A percentile compares a stretch with the other conserved stretches of the same genome.
Conservation (phyloP, 2,888 invertebrate genomes). For the Drosophila niveifrons region DNA sequence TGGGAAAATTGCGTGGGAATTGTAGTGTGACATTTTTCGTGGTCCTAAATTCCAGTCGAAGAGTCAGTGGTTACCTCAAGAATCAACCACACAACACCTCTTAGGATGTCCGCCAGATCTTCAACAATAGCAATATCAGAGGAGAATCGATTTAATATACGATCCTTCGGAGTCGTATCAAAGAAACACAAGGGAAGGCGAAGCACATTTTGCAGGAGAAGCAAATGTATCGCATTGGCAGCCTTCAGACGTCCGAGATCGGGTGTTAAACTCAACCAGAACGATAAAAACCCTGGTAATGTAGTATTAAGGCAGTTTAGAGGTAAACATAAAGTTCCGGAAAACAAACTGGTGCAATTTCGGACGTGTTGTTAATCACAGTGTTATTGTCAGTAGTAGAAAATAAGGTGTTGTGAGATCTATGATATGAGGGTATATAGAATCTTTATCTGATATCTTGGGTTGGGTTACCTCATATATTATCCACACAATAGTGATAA, state of each 20-base stretch:
- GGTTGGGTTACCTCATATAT: conserved; percentile 86
- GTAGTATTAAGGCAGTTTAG: conserved; percentile 12
- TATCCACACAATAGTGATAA: conserved; percentile 87
- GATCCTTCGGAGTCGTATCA: conserved; percentile 88
- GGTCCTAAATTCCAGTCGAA: not conserved
- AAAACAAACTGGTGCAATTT: conserved; percentile 11
- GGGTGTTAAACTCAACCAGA: conserved; percentile 89
- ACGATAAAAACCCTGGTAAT: conserved; percentile 88
- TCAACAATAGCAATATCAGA: conserved; percentile 85
- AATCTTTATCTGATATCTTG: not conserved
- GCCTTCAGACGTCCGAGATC: conserved; percentile 86
- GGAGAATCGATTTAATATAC: conserved; percentile 87
- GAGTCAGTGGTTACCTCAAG: conserved; percentile 43
- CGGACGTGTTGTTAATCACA: conserved; percentile 15
- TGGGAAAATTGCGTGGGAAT: not conserved
- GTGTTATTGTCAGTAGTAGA: not conserved
- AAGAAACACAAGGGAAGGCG: conserved; percentile 87
- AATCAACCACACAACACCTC: conserved; percentile 78
- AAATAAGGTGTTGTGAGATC: not conserved
- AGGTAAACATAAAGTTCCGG: not conserved
- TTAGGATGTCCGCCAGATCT: conserved; percentile 67
- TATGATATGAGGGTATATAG: conserved; percentile 13
- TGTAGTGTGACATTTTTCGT: not conserved
- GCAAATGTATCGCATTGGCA: conserved; percentile 82
- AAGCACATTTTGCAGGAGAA: conserved; percentile 86